Base-by-base conservation (phyloP, 2,888 invertebrate genomes). In the Cataglyphis altisquamis region DNA sequence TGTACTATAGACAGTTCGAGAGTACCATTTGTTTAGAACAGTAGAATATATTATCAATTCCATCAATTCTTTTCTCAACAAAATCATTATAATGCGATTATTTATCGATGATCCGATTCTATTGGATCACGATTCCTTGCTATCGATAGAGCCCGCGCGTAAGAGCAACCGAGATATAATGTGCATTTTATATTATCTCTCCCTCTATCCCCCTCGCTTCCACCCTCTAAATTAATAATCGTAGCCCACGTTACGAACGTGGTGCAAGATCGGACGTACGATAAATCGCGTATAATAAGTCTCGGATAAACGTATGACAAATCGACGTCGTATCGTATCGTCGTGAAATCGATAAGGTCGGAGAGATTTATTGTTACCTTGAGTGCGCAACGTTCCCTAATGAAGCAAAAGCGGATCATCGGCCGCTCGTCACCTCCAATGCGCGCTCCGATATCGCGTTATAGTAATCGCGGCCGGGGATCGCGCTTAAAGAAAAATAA, bases 251-350 rank as follows among this genome's bases (percentile, higher is more conserved):
- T 15, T 55, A 32, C 32, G 48, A 70, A 66, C 60, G 70, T 18
- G 77, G 57, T 68, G 77, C 68, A 52, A 52, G 75, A 77, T 77
- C 67, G 52, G 39, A 4, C 55, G 67, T 21, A 36, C 52, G 78
- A 78, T 78, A 78, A 60, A 78, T 67, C 78, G 72, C 78, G 32
- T 32, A 52, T 70, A 78, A 78, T 72, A 72, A 45, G 72, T 70
- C 60, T 36, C 72, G 78, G 72, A 78, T 78, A 78, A 78, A 72
- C 78, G 45, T 78, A 78, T 78, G 78, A 78, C 78, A 78, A 78
- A 78, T 78, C 78, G 78, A 78, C 72, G 72, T 78, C 72, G 72
- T 78, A 60, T 78, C 45, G 78, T 70, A 78, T 78, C 78, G 72
- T 78, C 78, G 72, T 45, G 78, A 78, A 67, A 60, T 78, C 78